Evolutionary conservation across 2,113 vertebrate species (phyloP), one percentile per base, ranked within the genome.

Genomic region (Melospiza melodia): DNA sequence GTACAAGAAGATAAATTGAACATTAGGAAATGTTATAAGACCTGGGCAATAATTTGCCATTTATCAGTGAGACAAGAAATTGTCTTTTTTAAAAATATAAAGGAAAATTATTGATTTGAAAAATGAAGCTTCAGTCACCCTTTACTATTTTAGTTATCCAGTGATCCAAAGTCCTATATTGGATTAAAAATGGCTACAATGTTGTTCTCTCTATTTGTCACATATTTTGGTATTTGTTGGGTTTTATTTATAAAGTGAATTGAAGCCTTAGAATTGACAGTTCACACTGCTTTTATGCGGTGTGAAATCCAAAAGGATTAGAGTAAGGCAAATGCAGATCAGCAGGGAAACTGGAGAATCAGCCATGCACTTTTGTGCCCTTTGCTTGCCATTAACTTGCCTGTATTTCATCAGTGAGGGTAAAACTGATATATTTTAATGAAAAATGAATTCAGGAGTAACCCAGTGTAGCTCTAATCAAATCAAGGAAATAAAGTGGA

Each of bases 1-100:
- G 65, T 67, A 86, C 44, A 35, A 43, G 85, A 90, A 93, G 85
- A 95, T 93, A 95, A 97, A 97, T 85, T 87, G 85, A 87, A 85
- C 72, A 62, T 0, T 67, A 44, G 59, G 52, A 93, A 91, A 73
- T 43, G 51, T 43, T 86, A 49, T 72, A 94, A 69, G 23, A 55
- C 84, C 59, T 89, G 52, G 67, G 22, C 1, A 12, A 65, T 94
- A 85, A 82, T 67, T 85, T 39, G 27, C 49, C 75, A 49, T 80
- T 79, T 69, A 51, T 93, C 87, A 94, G 23, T 13, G 37, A 92
- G 86, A 91, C 46, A 93, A 95, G 73, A 84, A 37, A 85, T 51
- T 88, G 39, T 46, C 67, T 89, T 71, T 88, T 83, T 75, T 44
- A 74, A 94, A 94, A 63, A n/a, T 85, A 62, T 58, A 81, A 81